Base-by-base conservation (phyloP, 2,888 invertebrate species). In the Spicauda simplicius region DNA sequence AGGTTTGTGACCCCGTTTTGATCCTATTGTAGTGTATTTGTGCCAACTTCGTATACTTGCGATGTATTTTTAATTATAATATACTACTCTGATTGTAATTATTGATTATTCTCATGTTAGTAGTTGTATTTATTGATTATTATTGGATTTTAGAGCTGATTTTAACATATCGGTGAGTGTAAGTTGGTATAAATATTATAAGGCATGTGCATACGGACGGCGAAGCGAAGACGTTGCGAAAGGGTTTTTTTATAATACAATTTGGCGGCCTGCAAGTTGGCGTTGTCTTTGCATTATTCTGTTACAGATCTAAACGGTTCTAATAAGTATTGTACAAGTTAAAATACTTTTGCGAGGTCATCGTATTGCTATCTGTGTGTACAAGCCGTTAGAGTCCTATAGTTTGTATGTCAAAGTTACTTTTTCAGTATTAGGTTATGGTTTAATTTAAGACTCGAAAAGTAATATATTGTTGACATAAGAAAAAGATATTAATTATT, bases 371-470 rank as follows among this genome's bases (percentile, higher is more conserved):
- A 14, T 48, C 48, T 48, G 48, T 48, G 14, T 45, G 48, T 16
- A 48, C 7, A n/a, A 5, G 48, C 48, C 48, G 5, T 16, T 71
- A 73, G 73, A 76, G 74, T 71, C 48, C 72, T 77, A 72, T 74
- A 71, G 58, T 69, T 75, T 75, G 73, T 71, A 80, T 81, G 82
- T 87, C 82, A 78, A 33, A 33, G 80, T 87, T 86, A 84, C 85
- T 90, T 87, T 89, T 89, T 88, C 91, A 91, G 91, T 91, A 90
- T 91, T 92, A 90, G 86, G 85, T 86, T 86, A 83, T 75, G 68
- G 73, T 74, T 82, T 83, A 84, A 69, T 84, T 62, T 57, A 57
- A 89, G 87, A 87, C 85, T 87, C 77, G 77, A 86, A 86, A 87
- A 87, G 85, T 85, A 86, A 87, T 85, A 82, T 83, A 82, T 84